Evolutionary conservation across 2,888 invertebrate genomes (phyloP).

Genomic region (Lepidocyrtinus sp.): DNA sequence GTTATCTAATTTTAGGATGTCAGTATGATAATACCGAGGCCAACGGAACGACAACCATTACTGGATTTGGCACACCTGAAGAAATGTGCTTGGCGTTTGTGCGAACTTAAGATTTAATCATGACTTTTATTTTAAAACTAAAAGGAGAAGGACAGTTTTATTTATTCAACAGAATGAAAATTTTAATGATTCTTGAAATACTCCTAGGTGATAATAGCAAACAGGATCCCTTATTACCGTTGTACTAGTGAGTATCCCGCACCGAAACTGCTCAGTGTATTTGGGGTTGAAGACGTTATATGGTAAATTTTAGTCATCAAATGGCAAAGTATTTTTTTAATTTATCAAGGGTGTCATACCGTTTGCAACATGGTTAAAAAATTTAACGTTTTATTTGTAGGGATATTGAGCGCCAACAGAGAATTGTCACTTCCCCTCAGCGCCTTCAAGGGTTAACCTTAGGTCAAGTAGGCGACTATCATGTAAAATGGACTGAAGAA

Average conservation of each 20-base stretch:
- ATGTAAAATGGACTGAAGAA: constrained; percentile 19
- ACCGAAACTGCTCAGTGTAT: background rate
- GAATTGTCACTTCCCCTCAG: background rate
- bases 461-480: constrained; percentile 6
- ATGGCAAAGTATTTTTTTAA: too few species aligned
- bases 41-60: constrained; percentile 11
- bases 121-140: too few species aligned
- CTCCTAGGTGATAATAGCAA: background rate
- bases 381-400: too few species aligned
- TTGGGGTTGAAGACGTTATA: background rate
- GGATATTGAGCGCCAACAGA: constrained; percentile 4
- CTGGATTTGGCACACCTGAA: constrained; percentile 15
- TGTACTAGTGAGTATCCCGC: background rate
- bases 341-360: too few species aligned
- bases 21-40: background rate
- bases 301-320: too few species aligned
- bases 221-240: background rate
- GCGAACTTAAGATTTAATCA: too few species aligned
- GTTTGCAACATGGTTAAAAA: too few species aligned
- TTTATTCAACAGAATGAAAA: too few species aligned
- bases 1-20: background rate
- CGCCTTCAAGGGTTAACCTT: constrained; percentile 1
- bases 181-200: too few species aligned
- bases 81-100: constrained; percentile 18
- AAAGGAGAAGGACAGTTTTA: too few species aligned